phyloP scores from a whole-genome alignment of 2,113 vertebrate genomes.

The Rynchops niger region DNA sequence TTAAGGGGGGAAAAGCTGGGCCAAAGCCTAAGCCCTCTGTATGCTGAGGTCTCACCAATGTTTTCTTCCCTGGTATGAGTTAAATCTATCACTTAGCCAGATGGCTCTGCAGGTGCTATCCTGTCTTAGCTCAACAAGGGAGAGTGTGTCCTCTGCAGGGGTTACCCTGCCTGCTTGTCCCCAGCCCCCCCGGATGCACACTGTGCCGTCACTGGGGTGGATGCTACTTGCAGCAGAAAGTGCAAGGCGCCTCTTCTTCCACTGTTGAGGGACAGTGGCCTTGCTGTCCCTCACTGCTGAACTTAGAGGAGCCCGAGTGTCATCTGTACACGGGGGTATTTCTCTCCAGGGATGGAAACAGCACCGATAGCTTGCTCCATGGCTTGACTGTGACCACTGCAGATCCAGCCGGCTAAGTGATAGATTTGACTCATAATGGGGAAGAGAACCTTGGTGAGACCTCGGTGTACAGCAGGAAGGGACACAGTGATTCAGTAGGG shows the following conservation, averaged over 20 bases:
- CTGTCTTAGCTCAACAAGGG: not conserved
- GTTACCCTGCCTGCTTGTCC: not conserved
- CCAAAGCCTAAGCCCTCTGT: not conserved
- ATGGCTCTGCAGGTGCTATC: fast-evolving
- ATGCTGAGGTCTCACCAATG: not conserved
- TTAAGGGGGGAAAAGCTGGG: not conserved
- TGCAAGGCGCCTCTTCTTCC: not conserved
- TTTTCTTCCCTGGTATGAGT: not conserved
- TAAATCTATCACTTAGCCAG: not conserved
- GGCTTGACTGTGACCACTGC: not conserved
- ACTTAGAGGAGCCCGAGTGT: not conserved
- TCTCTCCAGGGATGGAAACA: not conserved
- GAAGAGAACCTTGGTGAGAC: not conserved
- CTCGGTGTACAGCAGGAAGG: not conserved
- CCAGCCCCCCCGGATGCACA: fast-evolving
- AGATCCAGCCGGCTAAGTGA: not conserved
- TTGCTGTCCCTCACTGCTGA: not conserved
- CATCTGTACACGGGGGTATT: not conserved
- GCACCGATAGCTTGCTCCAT: not conserved
- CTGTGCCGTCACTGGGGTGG: not conserved
- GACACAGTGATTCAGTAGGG: not conserved
- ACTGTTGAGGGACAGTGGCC: not conserved
- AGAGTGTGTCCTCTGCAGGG: not conserved
- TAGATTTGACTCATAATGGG: not conserved
- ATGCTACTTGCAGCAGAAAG: not conserved